A percentile compares a stretch with the other conserved stretches of the same genome.
Evolutionary conservation across 2,113 vertebrate genomes (phyloP).

Genomic region (Xiphias gladius): DNA sequence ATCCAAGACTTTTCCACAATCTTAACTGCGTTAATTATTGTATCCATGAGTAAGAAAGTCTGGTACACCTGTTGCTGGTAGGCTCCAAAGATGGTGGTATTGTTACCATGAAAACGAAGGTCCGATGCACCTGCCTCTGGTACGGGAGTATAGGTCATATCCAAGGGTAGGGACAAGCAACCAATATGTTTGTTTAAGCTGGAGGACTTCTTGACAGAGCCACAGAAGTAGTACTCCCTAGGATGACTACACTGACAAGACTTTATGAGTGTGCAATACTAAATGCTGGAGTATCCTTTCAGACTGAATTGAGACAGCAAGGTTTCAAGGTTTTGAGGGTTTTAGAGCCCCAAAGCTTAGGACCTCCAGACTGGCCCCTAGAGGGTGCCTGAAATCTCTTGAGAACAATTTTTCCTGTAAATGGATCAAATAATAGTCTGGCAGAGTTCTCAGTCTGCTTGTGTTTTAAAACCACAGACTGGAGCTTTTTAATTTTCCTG

Average conservation of each 20-base stretch:
- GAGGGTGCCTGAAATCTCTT: neutral
- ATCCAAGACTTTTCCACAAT: too few relatives aligned
- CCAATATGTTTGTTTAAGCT: too few relatives aligned
- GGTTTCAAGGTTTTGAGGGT: neutral
- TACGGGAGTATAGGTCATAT: too few relatives aligned
- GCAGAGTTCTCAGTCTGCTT: neutral
- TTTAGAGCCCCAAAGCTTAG: neutral
- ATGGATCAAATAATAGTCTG: constrained; percentile 12
- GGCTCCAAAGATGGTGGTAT: too few relatives aligned
- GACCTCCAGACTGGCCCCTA: neutral
- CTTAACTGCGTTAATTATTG: too few relatives aligned
- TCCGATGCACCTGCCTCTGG: too few relatives aligned
- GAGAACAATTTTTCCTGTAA: neutral
- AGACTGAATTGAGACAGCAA: neutral
- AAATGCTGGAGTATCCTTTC: neutral
- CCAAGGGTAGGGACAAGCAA: too few relatives aligned
- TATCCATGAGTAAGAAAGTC: too few relatives aligned
- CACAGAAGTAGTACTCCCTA: neutral
- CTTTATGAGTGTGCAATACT: neutral
- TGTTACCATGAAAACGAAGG: too few relatives aligned
- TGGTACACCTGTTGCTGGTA: too few relatives aligned
- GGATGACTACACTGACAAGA: neutral
- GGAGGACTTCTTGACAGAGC: too few relatives aligned
- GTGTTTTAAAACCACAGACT: constrained; percentile 18
- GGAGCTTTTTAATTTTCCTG: constrained; percentile 15